A percentile compares a stretch with the other conserved stretches of the same genome.
phyloP scores from a whole-genome alignment of 2,113 vertebrate genomes.

The Myiagra hebetior region DNA sequence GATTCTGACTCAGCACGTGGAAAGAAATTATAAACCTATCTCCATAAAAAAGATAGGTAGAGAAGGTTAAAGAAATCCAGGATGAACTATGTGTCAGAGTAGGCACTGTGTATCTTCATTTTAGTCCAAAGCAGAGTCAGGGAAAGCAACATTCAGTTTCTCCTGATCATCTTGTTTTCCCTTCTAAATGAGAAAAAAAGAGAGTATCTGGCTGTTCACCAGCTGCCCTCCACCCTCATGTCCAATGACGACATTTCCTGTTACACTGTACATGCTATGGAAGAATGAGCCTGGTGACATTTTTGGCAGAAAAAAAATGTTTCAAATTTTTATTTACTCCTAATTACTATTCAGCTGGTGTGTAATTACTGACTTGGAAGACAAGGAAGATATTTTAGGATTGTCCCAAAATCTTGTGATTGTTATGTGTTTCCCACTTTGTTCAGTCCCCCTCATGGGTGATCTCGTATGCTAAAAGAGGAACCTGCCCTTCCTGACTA shows the following conservation, averaged over 20 bases:
- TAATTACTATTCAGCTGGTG: neutral
- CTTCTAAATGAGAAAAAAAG: neutral
- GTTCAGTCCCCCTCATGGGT: neutral
- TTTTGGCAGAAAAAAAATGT: neutral
- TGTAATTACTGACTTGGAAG: neutral
- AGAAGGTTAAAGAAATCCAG: neutral
- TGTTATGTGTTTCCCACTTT: neutral
- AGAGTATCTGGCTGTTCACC: neutral
- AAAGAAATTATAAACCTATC: neutral
- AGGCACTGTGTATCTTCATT: neutral
- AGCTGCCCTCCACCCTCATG: constrained; percentile 38
- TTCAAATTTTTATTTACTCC: neutral
- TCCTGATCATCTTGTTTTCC: neutral
- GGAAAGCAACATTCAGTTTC: neutral
- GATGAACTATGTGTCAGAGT: neutral
- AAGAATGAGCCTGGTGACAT: neutral
- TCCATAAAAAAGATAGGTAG: neutral
- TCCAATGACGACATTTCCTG: constrained; percentile 37
- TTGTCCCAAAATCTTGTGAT: neutral
- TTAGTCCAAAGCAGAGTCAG: neutral
- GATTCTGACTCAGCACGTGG: neutral
- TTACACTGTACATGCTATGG: constrained; percentile 20
- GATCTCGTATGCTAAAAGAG: neutral
- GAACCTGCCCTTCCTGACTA: neutral
- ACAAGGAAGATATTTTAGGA: neutral